These are phyloP conservation scores for Eulemur macaco DNA, from an alignment of 2,113 vertebrate species.

Conservation along the genomic window DNA sequence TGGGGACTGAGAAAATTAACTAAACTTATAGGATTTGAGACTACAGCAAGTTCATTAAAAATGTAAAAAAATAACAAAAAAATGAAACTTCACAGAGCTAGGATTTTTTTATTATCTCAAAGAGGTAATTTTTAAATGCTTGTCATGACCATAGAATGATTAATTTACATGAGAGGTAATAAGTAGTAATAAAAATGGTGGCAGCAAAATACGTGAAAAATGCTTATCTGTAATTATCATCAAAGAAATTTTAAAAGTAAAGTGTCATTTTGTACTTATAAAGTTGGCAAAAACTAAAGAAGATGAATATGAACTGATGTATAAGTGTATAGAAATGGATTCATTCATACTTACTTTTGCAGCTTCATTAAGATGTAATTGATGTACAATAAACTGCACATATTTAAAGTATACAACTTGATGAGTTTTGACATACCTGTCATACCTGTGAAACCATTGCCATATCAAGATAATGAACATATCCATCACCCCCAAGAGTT, in stretches of 20 bases:
- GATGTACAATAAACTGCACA: neutral
- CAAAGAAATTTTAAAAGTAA: neutral
- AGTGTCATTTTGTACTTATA: neutral
- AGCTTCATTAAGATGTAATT: constrained; percentile 36
- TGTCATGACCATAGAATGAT: neutral
- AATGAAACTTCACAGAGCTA: neutral
- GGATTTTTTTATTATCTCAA: neutral
- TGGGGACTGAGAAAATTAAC: neutral
- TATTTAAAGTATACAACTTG: constrained; percentile 55
- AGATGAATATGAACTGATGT: neutral
- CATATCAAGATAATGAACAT: constrained; percentile 35
- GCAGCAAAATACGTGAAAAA: neutral
- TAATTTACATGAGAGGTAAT: neutral
- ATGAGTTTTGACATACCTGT: constrained; percentile 46
- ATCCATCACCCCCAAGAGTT: neutral
- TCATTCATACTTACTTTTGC: constrained; percentile 26
- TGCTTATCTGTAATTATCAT: neutral
- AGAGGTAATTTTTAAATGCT: neutral
- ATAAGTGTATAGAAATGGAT: neutral
- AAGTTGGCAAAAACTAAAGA: neutral
- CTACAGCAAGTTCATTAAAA: neutral
- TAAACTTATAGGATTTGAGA: constrained; percentile 5
- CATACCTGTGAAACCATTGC: constrained; percentile 16
- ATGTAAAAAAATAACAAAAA: neutral
- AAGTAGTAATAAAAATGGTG: neutral